These are phyloP conservation scores for Troides oblongomaculatus DNA, from an alignment of 2,888 invertebrate genomes.

Conservation along the genomic window DNA sequence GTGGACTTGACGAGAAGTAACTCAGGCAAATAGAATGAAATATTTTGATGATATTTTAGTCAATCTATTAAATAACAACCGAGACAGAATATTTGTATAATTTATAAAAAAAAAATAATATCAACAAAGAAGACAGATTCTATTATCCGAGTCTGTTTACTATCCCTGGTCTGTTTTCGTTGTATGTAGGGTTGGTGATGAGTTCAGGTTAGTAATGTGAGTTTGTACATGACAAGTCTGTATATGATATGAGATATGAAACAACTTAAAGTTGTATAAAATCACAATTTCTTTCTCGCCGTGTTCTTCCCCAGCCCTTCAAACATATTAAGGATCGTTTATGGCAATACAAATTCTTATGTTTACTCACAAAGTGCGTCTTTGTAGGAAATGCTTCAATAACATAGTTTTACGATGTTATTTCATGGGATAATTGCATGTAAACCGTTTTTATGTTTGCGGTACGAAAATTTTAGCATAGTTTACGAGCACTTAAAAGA, in stretches of 20 bases:
- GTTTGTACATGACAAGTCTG: not conserved
- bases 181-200: too few species aligned
- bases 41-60: not conserved
- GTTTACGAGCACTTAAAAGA: conserved; percentile 15
- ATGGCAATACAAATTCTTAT: conserved; percentile 9
- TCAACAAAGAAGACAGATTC: not conserved
- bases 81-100: not conserved
- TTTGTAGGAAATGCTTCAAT: conserved; percentile 15
- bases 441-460: conserved; percentile 25
- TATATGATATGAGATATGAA: not conserved
- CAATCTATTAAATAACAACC: not conserved
- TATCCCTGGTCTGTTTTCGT: too few species aligned
- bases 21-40: conserved; percentile 7
- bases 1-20: conserved; percentile 4
- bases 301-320: not conserved
- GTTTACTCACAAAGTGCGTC: conserved; percentile 20
- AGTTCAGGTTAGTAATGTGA: not conserved
- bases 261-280: not conserved
- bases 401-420: conserved; percentile 19
- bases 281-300: not conserved
- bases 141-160: too few species aligned
- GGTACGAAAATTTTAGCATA: conserved; percentile 22
- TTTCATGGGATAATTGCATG: conserved; percentile 28
- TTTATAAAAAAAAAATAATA: not conserved
- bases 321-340: not conserved